Evolutionary conservation across 1,140 invertebrate genomes (phyloP).

Genomic region (Oscheius sp.): DNA sequence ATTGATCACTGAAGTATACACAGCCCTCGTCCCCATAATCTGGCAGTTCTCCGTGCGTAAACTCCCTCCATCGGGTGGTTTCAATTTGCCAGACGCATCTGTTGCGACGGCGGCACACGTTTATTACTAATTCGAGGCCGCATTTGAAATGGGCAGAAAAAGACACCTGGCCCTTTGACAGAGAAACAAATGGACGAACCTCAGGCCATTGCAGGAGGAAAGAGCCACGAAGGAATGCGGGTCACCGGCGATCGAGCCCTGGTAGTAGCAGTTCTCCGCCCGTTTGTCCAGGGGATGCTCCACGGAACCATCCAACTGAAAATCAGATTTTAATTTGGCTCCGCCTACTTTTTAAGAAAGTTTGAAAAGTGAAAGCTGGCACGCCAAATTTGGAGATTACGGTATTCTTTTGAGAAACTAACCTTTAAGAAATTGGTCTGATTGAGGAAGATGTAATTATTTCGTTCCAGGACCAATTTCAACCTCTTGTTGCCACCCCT

Average conservation of each 20-base stretch:
- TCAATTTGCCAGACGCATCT: background rate
- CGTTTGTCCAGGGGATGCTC: conserved; percentile 41
- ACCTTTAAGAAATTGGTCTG: conserved; percentile 55
- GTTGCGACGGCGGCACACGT: background rate
- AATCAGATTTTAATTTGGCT: background rate
- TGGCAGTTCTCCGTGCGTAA: background rate
- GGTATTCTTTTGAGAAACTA: conserved; percentile 14
- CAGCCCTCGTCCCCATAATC: background rate
- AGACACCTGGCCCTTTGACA: background rate
- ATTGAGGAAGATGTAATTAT: conserved; percentile 54
- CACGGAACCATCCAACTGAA: conserved; percentile 48
- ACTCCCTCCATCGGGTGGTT: background rate
- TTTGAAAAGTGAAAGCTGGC: background rate
- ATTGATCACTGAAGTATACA: no score
- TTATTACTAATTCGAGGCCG: no score
- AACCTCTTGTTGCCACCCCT: conserved; percentile 39
- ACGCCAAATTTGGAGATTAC: conserved; percentile 11
- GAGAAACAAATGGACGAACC: conserved; percentile 37
- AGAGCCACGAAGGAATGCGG: conserved; percentile 52
- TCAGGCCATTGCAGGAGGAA: conserved; percentile 58
- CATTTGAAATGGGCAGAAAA: background rate
- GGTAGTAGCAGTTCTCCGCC: conserved; percentile 60
- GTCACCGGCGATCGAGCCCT: conserved; percentile 58
- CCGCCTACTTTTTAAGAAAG: no score
- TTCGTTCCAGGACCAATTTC: conserved; percentile 54